Evolutionary conservation across 2,888 invertebrate genomes (phyloP).

Genomic region (Arrhopalites spinosus): DNA sequence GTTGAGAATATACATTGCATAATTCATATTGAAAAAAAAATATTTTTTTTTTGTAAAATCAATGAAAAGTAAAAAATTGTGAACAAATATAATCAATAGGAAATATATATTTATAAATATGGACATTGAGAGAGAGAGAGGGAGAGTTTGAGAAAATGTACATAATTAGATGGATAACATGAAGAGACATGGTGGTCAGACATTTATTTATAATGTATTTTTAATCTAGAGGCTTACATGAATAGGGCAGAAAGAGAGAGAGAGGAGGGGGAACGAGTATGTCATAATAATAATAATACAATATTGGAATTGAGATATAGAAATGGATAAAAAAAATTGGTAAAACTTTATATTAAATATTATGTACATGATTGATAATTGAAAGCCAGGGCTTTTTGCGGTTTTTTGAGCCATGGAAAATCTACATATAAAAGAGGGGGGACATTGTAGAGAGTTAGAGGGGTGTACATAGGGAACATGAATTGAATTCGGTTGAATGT

Average conservation of each 20-base stretch:
- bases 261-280: neutral
- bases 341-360: neutral
- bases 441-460: neutral
- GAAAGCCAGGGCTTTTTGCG: neutral
- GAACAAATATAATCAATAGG: no score
- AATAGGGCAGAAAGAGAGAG: neutral
- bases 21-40: no score
- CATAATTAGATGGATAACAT: neutral
- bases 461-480: neutral
- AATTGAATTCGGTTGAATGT: conserved; percentile 21
- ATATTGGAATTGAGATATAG: neutral
- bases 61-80: no score
- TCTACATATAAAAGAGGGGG: neutral
- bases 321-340: neutral
- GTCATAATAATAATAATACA: no score
- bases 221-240: no score
- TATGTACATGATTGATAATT: neutral
- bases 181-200: neutral
- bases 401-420: no score
- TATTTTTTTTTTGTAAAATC: no score
- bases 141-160: no score
- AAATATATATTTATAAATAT: no score
- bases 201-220: neutral
- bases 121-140: no score
- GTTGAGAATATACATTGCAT: no score